Percentiles rank a stretch among this genome's conserved stretches.
These are phyloP conservation scores for Phaenicophaeus curvirostris DNA, from an alignment of 2,797 vertebrate genomes.

Conservation along the genomic window DNA sequence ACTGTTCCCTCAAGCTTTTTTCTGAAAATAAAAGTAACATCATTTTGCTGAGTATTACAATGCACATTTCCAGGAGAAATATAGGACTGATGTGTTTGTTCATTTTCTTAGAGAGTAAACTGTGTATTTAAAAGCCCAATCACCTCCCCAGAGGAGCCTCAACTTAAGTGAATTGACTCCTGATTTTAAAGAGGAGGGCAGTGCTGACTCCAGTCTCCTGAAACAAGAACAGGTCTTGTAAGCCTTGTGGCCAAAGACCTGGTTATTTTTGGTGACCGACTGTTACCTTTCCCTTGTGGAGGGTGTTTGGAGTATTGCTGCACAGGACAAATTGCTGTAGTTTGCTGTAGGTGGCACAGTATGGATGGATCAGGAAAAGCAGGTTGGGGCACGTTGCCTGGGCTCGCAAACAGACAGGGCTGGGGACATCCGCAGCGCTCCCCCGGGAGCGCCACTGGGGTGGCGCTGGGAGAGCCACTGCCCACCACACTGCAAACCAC, in stretches of 20 bases:
- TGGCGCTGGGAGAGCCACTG: neutral
- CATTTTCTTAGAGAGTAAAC: neutral
- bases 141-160: neutral
- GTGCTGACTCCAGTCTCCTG: neutral
- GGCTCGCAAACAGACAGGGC: neutral
- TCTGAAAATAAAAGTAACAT: neutral
- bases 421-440: rapidly evolving
- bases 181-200: neutral
- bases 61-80: neutral
- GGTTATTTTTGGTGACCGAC: neutral
- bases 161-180: neutral
- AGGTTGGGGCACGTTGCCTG: neutral
- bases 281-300: neutral
- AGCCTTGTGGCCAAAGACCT: neutral
- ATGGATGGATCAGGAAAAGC: neutral
- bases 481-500: rapidly evolving
- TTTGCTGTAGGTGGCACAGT: rapidly evolving
- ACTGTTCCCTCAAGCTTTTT: neutral
- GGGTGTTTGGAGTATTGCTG: neutral
- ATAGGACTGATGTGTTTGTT: neutral
- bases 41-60: neutral
- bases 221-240: neutral
- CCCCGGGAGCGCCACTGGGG: neutral
- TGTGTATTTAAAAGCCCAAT: neutral
- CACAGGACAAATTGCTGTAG: neutral